Percentiles rank a stretch among this genome's conserved stretches.
Evolutionary conservation across 2,113 vertebrate species (phyloP).

Genomic region (Semnopithecus entellus): DNA sequence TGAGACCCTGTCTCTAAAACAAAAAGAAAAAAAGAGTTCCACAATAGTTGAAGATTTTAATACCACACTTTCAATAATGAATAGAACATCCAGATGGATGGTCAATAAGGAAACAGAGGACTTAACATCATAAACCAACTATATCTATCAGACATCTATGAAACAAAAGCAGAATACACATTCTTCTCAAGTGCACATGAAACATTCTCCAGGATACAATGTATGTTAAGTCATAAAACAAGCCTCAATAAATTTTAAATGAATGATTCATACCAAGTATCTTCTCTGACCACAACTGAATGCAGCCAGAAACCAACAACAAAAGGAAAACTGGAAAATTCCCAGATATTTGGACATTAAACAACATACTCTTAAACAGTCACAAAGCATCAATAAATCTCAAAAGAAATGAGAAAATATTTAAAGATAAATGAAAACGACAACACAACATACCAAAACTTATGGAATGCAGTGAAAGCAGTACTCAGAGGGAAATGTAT

Average conservation of each 20-base stretch:
- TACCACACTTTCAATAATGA: background rate
- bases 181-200: background rate
- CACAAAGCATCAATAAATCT: background rate
- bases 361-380: background rate
- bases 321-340: background rate
- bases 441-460: background rate
- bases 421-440: slow-evolving; percentile 11
- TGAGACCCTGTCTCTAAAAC: background rate
- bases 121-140: slow-evolving; percentile 13
- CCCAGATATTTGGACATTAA: slow-evolving; percentile 39
- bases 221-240: background rate
- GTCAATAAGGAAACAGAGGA: slow-evolving; percentile 11
- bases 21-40: background rate
- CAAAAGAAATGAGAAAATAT: slow-evolving; percentile 29
- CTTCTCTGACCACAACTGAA: background rate
- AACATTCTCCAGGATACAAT: background rate
- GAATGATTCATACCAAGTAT: background rate
- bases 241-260: slow-evolving; percentile 12
- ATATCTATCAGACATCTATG: background rate
- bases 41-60: background rate
- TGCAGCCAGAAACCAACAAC: background rate
- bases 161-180: background rate
- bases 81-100: background rate
- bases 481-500: slow-evolving; percentile 10
- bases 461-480: background rate